Base-by-base conservation (phyloP, 2,113 vertebrate species). In the Bothrops jararaca region DNA sequence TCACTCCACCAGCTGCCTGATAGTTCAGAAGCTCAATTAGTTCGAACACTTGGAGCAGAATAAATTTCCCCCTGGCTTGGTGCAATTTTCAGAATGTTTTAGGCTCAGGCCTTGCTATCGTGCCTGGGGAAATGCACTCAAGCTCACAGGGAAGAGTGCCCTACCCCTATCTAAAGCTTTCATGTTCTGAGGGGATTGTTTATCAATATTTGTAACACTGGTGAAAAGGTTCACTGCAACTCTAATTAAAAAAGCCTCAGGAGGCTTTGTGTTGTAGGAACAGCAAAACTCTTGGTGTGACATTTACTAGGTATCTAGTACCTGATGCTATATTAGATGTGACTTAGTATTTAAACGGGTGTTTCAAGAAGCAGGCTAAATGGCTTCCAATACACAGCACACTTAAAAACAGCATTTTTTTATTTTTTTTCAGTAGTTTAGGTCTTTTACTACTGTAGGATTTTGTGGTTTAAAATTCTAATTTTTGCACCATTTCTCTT, bases 111-210 rank as follows among this genome's bases (percentile, higher is more conserved):
- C 26, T 94, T 85, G 54, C 11, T 45, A 11, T 86, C 22, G 23
- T 18, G 54, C 52, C 48, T 56, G 48, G 91, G 89, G 53, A 89
- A 94, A 94, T n/a, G 13, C 8, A 11, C 64, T 94, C 34, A 93
- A 5, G 69, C 94, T 94, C 9, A 0, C n/a, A 92, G 50, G 24
- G 69, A 85, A 13, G 22, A 69, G 3, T 86, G 9, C 42, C 50
- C 45, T 42, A 54, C 29, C 0, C 10, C 5, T 39, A 54, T 58
- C 85, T 91, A 90, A 93, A 95, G 57, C 90, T 93, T 24, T 87
- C 58, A 57, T 87, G 1, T 93, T 94, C 29, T 45, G 15, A 95
- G 48, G 89, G 92, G 34, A 54, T 96, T 96, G 39, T 94, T 95
- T 96, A 95, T 88, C 12, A 92, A 10, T 22, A 39, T 58, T 92